These are phyloP conservation scores for Chloropsis cyanopogon DNA, from an alignment of 2,113 vertebrate genomes.

Conservation along the genomic window DNA sequence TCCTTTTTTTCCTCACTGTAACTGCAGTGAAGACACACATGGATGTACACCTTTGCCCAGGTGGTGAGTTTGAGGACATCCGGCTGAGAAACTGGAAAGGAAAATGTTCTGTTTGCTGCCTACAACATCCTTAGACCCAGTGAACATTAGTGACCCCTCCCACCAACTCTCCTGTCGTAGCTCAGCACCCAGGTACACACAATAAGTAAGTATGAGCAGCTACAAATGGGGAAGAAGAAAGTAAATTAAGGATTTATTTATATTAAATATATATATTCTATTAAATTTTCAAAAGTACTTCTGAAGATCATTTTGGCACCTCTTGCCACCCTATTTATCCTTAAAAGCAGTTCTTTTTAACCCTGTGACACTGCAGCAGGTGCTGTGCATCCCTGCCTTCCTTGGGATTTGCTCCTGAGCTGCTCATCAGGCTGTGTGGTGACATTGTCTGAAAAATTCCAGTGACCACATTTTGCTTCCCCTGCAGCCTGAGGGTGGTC, in stretches of 20 bases:
- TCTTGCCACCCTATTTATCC: not conserved
- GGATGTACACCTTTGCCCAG: not conserved
- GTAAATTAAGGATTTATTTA: not conserved
- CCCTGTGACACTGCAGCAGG: not conserved
- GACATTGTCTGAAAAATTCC: not conserved
- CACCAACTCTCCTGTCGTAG: not conserved
- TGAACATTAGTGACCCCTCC: no score
- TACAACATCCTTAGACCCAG: not conserved
- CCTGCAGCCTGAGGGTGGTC: not conserved
- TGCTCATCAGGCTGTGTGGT: not conserved
- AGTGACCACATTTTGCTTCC: not conserved
- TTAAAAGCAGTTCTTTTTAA: not conserved
- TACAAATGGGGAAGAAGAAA: not conserved
- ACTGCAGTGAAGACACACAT: not conserved
- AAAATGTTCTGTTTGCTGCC: not conserved
- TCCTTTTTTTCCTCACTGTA: not conserved
- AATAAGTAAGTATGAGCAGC: not conserved
- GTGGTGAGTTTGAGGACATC: not conserved
- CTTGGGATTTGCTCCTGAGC: not conserved
- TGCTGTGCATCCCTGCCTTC: not conserved
- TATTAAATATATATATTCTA: not conserved
- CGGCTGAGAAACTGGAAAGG: not conserved
- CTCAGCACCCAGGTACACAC: not conserved
- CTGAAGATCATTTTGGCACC: not conserved
- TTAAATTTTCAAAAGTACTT: not conserved